Conservation (phyloP, 1,140 invertebrate species). For the Tetramorium simillimum region DNA sequence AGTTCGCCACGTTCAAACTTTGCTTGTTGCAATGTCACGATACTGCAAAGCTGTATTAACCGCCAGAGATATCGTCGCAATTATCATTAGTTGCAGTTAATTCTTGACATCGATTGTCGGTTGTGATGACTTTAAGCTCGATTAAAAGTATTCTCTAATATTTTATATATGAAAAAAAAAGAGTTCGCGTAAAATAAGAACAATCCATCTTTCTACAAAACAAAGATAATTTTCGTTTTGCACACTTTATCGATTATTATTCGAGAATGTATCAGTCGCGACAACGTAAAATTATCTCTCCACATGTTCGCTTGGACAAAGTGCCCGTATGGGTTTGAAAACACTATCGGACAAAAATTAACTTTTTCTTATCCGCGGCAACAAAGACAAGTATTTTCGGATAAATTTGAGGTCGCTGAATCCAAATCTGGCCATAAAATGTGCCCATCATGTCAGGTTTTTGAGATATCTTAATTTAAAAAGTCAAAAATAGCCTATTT, state of each 20-base stretch:
- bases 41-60: neutral
- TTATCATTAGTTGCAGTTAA: neutral
- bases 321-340: neutral
- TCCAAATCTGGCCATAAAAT: too few relatives aligned
- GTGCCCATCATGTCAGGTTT: too few relatives aligned
- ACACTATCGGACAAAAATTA: too few relatives aligned
- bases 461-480: too few relatives aligned
- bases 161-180: neutral
- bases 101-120: neutral
- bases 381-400: too few relatives aligned
- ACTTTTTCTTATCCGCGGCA: too few relatives aligned
- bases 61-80: neutral
- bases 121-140: neutral
- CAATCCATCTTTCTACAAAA: too few relatives aligned
- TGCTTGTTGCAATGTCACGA: neutral
- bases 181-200: neutral
- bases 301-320: constrained; percentile 9
- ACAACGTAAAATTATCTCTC: constrained; percentile 12
- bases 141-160: neutral
- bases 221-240: neutral
- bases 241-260: neutral
- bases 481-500: too few relatives aligned
- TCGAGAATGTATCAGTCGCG: neutral
- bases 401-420: too few relatives aligned
- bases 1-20: neutral